phyloP scores from a whole-genome alignment of 2,888 invertebrate genomes.

The Conistra vaccinii region DNA sequence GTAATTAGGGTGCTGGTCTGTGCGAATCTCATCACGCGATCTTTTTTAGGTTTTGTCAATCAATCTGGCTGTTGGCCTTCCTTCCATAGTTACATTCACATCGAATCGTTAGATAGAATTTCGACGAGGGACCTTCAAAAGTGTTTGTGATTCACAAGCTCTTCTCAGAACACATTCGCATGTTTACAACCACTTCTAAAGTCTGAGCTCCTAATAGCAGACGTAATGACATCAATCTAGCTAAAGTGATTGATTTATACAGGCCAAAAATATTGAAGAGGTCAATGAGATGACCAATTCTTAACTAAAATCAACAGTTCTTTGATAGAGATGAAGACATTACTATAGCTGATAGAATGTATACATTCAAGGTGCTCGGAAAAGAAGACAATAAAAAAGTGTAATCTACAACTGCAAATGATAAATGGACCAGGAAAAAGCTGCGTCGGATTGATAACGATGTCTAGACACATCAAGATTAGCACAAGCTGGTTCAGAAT shows the following conservation, averaged over 20 bases:
- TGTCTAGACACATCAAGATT: conserved; percentile 1
- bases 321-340: conserved; percentile 22
- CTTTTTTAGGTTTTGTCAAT: too few species aligned
- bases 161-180: conserved; percentile 27
- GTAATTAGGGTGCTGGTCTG: too few species aligned
- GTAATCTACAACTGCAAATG: conserved; percentile 10
- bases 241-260: conserved; percentile 45
- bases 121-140: background rate
- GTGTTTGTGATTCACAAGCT: background rate
- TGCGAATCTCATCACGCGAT: too few species aligned
- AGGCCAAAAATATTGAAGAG: conserved; percentile 50
- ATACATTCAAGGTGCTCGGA: too few species aligned
- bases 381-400: background rate
- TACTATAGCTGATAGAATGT: background rate
- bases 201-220: conserved; percentile 34
- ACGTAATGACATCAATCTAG: conserved; percentile 42
- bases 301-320: conserved; percentile 11
- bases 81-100: background rate
- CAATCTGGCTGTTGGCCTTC: background rate
- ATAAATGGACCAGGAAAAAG: conserved; percentile 23
- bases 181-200: conserved; percentile 39
- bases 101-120: background rate
- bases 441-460: conserved; percentile 19
- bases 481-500: conserved; percentile 20
- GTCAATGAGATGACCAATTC: conserved; percentile 33